Percentiles rank a stretch among this genome's conserved stretches.
phyloP scores from a whole-genome alignment of 2,797 vertebrate species.

The Loris lydekkerianus region DNA sequence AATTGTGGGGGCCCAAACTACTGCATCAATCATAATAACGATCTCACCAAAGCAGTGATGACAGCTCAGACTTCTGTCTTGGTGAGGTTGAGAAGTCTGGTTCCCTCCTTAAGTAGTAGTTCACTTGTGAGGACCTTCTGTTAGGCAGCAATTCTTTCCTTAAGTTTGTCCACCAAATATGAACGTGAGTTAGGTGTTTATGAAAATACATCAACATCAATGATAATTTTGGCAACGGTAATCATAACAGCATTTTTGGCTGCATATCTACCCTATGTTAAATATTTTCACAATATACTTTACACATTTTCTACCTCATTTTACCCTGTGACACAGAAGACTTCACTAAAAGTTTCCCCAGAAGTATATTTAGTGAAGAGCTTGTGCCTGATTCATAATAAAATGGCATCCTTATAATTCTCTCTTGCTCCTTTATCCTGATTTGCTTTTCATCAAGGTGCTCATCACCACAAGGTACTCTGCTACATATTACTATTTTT shows the following conservation, averaged over 20 bases:
- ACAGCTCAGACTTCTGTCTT: background rate
- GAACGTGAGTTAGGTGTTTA: background rate
- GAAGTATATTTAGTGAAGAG: constrained; percentile 7
- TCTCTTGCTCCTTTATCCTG: background rate
- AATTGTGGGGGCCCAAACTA: constrained; percentile 21
- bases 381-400: background rate
- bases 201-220: background rate
- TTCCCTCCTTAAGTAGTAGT: background rate
- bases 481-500: background rate
- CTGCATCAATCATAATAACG: constrained; percentile 35
- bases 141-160: constrained; percentile 38
- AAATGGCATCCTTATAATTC: background rate
- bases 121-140: background rate
- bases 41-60: constrained; percentile 48
- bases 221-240: background rate
- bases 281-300: constrained; percentile 53
- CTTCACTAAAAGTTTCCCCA: constrained; percentile 31
- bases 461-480: background rate
- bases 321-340: background rate
- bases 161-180: background rate
- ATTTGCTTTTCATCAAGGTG: constrained; percentile 7
- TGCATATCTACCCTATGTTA: background rate
- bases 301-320: background rate
- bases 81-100: background rate
- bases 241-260: background rate